phyloP scores from a whole-genome alignment of 2,888 invertebrate genomes.

The Molanna angustata region DNA sequence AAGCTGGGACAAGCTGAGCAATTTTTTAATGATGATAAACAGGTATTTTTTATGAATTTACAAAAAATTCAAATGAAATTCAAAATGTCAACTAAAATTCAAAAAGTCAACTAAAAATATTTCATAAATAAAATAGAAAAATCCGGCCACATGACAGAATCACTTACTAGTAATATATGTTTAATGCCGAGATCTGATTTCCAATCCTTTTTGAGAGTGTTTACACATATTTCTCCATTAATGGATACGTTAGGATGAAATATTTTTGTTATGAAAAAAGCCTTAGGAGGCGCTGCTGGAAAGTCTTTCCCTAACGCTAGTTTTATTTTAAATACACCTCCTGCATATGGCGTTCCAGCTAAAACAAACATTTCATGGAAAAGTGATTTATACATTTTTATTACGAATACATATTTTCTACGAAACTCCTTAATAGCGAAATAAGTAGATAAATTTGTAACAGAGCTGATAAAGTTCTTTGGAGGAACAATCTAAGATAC shows the following conservation, averaged over 20 bases:
- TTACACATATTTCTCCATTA: constrained; percentile 95
- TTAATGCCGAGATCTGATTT: constrained; percentile 92
- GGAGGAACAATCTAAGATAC: no score
- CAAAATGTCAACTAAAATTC: background rate
- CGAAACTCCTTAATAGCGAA: no score
- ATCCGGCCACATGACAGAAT: background rate
- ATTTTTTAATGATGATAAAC: no score
- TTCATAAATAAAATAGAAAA: background rate
- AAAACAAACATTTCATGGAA: constrained; percentile 37
- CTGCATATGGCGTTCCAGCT: constrained; percentile 90
- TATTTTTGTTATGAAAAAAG: constrained; percentile 90
- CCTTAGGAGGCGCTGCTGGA: constrained; percentile 89
- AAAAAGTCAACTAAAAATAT: background rate
- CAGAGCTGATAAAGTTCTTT: no score
- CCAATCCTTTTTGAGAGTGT: constrained; percentile 96
- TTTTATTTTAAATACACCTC: constrained; percentile 87
- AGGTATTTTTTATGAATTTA: no score
- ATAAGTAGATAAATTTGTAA: no score
- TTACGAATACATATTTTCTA: no score
- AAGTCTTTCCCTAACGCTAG: constrained; percentile 89
- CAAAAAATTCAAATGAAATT: no score
- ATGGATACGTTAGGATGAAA: constrained; percentile 96
- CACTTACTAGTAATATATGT: constrained; percentile 81
- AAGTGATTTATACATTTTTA: no score
- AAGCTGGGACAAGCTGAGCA: no score